These are phyloP conservation scores for Cricetomys ansorgei DNA, from an alignment of 2,113 vertebrate genomes.

Conservation along the genomic window DNA sequence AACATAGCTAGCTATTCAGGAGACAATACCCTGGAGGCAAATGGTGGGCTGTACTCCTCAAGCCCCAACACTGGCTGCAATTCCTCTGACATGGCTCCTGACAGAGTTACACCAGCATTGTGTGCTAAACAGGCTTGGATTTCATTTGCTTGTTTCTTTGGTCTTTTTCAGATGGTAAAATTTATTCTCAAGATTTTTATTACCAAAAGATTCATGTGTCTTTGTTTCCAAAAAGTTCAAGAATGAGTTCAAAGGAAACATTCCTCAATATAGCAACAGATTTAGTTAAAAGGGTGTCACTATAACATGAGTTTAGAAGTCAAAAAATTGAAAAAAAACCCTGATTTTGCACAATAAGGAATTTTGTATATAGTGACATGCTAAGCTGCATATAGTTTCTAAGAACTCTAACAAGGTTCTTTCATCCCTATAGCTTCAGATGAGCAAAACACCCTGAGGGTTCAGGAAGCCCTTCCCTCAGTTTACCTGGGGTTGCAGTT, in stretches of 20 bases:
- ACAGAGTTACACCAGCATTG: not conserved
- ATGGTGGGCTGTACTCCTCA: no score
- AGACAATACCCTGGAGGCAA: no score
- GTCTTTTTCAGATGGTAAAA: slow-evolving; percentile 7
- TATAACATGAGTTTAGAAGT: not conserved
- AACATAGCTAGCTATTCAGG: no score
- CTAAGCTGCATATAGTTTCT: not conserved
- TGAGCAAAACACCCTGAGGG: not conserved
- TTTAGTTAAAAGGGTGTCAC: not conserved
- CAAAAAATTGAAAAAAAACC: not conserved
- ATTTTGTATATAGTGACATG: not conserved
- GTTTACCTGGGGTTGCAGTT: slow-evolving; percentile 69
- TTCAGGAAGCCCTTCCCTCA: not conserved
- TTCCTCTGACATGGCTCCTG: no score
- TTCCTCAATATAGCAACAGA: not conserved
- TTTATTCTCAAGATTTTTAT: slow-evolving; percentile 1
- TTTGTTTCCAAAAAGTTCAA: slow-evolving; percentile 1
- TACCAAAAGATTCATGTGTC: not conserved
- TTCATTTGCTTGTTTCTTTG: not conserved
- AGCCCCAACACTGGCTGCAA: no score
- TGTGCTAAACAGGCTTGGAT: not conserved
- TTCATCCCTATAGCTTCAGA: not conserved
- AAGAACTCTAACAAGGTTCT: not conserved
- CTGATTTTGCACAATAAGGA: not conserved
- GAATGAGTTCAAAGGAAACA: not conserved